phyloP scores from a whole-genome alignment of 1,140 invertebrate species.

The Leptonema lineaticorne region DNA sequence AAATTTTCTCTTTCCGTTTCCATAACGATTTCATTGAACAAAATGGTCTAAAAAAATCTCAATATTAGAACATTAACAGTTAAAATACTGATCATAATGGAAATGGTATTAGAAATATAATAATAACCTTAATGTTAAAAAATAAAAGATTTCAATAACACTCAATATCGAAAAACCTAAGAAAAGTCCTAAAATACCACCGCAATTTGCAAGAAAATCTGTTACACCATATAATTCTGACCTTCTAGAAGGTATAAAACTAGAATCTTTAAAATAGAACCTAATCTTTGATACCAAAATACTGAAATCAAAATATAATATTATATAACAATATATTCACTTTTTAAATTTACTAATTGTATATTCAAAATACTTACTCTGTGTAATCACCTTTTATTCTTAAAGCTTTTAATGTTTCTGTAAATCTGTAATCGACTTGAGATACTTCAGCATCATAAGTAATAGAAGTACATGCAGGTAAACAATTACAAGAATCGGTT shows the following conservation, averaged over 20 bases:
- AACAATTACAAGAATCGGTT: slow-evolving; percentile 60
- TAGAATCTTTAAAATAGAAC: slow-evolving; percentile 61
- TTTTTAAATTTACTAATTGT: not conserved
- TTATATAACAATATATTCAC: not conserved
- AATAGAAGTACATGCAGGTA: slow-evolving; percentile 67
- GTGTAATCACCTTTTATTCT: not conserved
- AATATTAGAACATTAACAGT: too few relatives aligned
- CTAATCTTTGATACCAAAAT: not conserved
- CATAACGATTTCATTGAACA: too few relatives aligned
- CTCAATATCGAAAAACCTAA: slow-evolving; percentile 47
- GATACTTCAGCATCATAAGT: slow-evolving; percentile 67
- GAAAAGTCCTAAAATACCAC: slow-evolving; percentile 65
- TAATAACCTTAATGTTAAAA: slow-evolving; percentile 54
- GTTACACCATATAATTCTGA: slow-evolving; percentile 64
- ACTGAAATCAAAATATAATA: not conserved
- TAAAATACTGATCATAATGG: too few relatives aligned
- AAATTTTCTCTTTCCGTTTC: too few relatives aligned
- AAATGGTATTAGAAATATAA: too few relatives aligned
- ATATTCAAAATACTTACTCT: not conserved
- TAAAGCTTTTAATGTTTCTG: slow-evolving; percentile 42
- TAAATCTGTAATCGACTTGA: slow-evolving; percentile 61
- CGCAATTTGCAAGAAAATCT: slow-evolving; percentile 66
- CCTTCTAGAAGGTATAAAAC: slow-evolving; percentile 63
- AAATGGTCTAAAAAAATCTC: too few relatives aligned
- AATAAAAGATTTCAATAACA: slow-evolving; percentile 65